These are phyloP conservation scores for Ochotona princeps DNA, from an alignment of 2,113 vertebrate genomes.

Conservation along the genomic window DNA sequence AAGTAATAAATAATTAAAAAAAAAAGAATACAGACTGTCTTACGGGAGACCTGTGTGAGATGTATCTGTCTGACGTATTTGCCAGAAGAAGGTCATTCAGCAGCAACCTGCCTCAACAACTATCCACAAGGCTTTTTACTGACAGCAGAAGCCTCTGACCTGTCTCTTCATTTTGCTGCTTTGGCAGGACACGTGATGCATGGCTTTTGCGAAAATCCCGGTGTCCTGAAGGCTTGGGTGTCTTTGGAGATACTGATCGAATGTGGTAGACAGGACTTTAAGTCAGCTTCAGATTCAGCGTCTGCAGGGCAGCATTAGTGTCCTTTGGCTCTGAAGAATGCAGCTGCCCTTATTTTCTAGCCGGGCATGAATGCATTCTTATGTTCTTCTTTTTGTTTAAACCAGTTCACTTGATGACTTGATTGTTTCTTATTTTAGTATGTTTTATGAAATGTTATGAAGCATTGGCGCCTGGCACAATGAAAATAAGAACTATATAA, in stretches of 20 bases:
- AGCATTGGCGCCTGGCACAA: background rate
- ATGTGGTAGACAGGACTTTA: background rate
- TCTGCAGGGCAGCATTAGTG: background rate
- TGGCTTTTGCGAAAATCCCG: background rate
- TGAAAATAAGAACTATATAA: background rate
- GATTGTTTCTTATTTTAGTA: constrained; percentile 27
- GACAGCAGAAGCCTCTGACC: background rate
- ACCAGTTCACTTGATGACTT: background rate
- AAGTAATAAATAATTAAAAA: too few relatives aligned
- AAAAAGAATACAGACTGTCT: background rate
- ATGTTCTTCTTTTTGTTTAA: background rate
- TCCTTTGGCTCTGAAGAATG: background rate
- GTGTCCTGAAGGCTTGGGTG: background rate
- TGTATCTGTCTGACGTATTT: background rate
- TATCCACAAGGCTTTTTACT: background rate
- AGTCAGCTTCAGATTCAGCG: background rate
- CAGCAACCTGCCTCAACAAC: background rate
- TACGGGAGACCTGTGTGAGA: background rate
- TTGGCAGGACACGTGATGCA: background rate
- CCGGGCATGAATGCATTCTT: background rate
- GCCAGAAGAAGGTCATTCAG: background rate
- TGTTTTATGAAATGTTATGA: constrained; percentile 18
- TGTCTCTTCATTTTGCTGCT: background rate
- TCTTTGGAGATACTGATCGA: background rate
- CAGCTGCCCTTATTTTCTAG: background rate